Conservation (phyloP, 2,888 invertebrate species). For the Dynastes grantii region DNA sequence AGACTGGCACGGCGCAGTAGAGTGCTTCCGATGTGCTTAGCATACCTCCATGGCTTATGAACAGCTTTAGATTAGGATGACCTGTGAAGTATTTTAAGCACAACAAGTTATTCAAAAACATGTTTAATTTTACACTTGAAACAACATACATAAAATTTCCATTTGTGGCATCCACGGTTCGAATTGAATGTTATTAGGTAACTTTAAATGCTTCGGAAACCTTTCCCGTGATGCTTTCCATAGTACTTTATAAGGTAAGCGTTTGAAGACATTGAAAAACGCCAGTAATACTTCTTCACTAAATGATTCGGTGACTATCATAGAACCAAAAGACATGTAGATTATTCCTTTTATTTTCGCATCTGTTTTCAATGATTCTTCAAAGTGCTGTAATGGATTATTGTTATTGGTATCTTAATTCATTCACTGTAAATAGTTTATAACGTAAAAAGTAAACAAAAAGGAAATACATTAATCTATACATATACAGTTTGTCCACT, state of each 20-base stretch:
- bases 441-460: no score
- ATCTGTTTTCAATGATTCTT: slow-evolving; percentile 60
- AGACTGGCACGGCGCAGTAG: slow-evolving; percentile 65
- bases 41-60: slow-evolving; percentile 72
- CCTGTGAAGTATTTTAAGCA: slow-evolving; percentile 58
- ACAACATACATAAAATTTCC: slow-evolving; percentile 73
- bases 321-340: slow-evolving; percentile 73
- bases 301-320: slow-evolving; percentile 74
- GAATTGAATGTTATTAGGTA: slow-evolving; percentile 71
- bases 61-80: slow-evolving; percentile 68
- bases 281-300: slow-evolving; percentile 69
- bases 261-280: slow-evolving; percentile 72
- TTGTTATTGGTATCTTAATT: background rate
- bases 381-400: slow-evolving; percentile 56
- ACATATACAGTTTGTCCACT: no score
- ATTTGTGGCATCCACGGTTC: slow-evolving; percentile 75
- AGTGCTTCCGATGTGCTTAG: slow-evolving; percentile 69
- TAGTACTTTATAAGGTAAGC: slow-evolving; percentile 72
- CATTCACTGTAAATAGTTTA: no score
- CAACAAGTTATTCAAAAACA: no score
- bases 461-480: no score
- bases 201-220: slow-evolving; percentile 67
- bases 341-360: slow-evolving; percentile 66
- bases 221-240: slow-evolving; percentile 72
- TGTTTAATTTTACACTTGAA: background rate